Base-by-base conservation (phyloP, 1,140 invertebrate species). In the Pinna nobilis region DNA sequence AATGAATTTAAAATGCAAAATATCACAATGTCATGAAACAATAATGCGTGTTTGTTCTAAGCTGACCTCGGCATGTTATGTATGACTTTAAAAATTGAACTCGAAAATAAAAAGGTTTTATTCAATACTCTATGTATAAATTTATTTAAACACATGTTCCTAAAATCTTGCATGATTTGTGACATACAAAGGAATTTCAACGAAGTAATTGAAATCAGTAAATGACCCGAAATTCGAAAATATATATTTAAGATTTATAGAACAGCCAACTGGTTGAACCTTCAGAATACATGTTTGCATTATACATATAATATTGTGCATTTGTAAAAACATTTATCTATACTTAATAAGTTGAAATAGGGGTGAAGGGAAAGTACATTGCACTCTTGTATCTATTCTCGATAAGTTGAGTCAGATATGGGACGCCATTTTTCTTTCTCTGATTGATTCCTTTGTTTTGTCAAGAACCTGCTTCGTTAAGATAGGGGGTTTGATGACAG, bases 61-160 rank as follows among this genome's bases (percentile, higher is more conserved):
- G 18, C 20, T 59, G 32, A 33, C 32, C 37, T 59, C 20, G 15
- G n/a, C n/a, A 59, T 59, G 37, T 59, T 59, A 59, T 59, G 33
- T 59, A 59, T 33, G 20, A 33, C 55, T 59, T 59, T 18, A 59
- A 59, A 35, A 59, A 59, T 59, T 59, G 55, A 33, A 59, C 55
- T 59, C 37, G 55, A 59, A 59, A 59, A 59, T 59, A 33, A n/a
- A 59, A n/a, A 33, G 30, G 33, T 33, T 33, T 59, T 30, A 35
- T 59, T 59, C 55, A 20, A 15, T 35, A n/a, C 33, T 59, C 33
- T 35, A 30, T 35, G 55, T 30, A 59, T 59, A 30, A 33, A 20
- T 59, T 59, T 35, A 6, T 33, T 33, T 33, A 35, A 33, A 59
- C 55, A 59, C 37, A 33, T 59, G 55, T 30, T 59, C 33, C 37